Percentiles rank a stretch among this genome's conserved stretches.
Evolutionary conservation across 2,797 vertebrate species (phyloP).

Genomic region (Jordanella pulchra): DNA sequence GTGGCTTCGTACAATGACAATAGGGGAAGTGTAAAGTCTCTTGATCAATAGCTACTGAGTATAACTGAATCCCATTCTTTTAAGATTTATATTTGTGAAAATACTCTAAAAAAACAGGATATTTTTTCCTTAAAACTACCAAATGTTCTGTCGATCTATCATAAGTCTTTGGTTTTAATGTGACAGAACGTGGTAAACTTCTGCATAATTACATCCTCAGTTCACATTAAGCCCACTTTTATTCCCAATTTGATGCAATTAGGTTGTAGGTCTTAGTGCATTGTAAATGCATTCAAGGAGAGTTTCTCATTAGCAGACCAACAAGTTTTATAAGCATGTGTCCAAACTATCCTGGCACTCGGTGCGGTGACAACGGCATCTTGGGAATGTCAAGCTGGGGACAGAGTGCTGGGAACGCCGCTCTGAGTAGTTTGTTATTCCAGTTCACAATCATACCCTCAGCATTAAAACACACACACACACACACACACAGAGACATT

Average conservation of each 20-base stretch:
- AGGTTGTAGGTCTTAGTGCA: not conserved
- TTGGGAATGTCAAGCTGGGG: constrained; percentile 71
- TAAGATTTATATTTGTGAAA: not conserved
- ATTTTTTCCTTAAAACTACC: not conserved
- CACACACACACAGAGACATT: constrained; percentile 25
- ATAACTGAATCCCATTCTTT: not conserved
- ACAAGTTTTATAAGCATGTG: constrained; percentile 9
- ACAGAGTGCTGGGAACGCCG: constrained; percentile 57
- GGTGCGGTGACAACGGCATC: constrained; percentile 71
- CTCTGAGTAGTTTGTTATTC: constrained; percentile 74
- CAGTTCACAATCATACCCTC: constrained; percentile 52
- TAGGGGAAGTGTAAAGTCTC: too few species aligned
- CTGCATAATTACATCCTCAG: not conserved
- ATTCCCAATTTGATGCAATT: not conserved
- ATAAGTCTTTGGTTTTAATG: not conserved
- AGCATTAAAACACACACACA: constrained; percentile 22
- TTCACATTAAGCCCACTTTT: too few species aligned
- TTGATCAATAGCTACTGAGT: not conserved
- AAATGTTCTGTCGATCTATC: not conserved
- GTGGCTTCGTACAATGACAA: too few species aligned
- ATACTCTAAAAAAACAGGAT: too few species aligned
- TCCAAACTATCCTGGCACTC: constrained; percentile 18
- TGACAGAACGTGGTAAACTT: not conserved
- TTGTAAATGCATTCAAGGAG: not conserved
- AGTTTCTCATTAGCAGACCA: constrained; percentile 20